Evolutionary conservation across 1,140 invertebrate species (phyloP).

Genomic region (Drosophila sp.): DNA sequence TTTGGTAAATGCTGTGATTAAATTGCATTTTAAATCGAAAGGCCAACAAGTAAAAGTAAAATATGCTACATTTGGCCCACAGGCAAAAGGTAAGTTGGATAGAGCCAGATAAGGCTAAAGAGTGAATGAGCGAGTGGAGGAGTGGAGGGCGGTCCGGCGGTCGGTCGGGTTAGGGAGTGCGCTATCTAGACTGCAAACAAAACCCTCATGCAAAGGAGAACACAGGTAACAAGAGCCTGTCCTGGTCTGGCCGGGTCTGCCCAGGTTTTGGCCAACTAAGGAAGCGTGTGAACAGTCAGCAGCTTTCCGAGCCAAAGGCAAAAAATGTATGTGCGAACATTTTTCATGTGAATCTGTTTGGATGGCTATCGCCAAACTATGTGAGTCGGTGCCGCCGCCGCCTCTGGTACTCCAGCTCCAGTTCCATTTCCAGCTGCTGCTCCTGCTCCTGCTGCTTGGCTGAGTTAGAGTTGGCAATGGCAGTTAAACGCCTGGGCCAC

Average conservation of each 20-base stretch:
- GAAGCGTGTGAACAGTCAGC: constrained; percentile 63
- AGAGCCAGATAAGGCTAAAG: constrained; percentile 38
- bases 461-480: constrained; percentile 30
- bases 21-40: constrained; percentile 60
- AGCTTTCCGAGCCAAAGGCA: constrained; percentile 57
- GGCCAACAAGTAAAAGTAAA: constrained; percentile 29
- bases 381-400: constrained; percentile 14
- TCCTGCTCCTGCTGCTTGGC: constrained; percentile 20
- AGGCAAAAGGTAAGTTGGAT: constrained; percentile 28
- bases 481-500: constrained; percentile 51
- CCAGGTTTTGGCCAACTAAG: constrained; percentile 29
- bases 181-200: constrained; percentile 57
- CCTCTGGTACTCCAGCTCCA: neutral
- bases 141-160: constrained; percentile 19
- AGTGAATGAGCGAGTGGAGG: constrained; percentile 15
- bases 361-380: constrained; percentile 34
- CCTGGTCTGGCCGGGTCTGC: neutral
- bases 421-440: constrained; percentile 17
- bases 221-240: neutral
- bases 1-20: constrained; percentile 53
- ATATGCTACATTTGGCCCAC: constrained; percentile 52
- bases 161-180: neutral
- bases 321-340: constrained; percentile 66
- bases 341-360: constrained; percentile 65
- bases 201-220: constrained; percentile 52